Evolutionary conservation across 1,140 invertebrate genomes (phyloP), one percentile per base, ranked within the genome.

Genomic region (Drosophila eugracilis): DNA sequence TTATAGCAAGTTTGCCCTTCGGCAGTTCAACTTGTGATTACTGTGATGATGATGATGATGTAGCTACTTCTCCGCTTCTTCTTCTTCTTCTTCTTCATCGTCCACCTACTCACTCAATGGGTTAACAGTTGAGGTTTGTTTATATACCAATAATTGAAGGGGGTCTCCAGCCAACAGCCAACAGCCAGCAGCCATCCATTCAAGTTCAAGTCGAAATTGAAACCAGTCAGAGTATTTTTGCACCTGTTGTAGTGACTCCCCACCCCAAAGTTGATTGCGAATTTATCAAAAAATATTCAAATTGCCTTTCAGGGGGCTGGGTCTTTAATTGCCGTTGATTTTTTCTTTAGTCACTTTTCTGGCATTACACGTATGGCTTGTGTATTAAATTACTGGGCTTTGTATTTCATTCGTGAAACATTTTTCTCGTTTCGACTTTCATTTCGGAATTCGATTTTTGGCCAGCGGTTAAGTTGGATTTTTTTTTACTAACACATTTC

Each of bases 1-100:
- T 83, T 66, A 78, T 84, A 62, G 79, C 75, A 83, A 83, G 70
- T 78, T 71, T 70, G 79, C 75, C 79, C 79, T 83, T 84, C 69
- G 75, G 53, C 75, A 66, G 63, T 52, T 67, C 45, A 52, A 65
- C 44, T 30, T 47, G 36, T 32, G 59, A 63, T 39, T 12, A 26
- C 15, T 37, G 42, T 42, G 57, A 32, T 34, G 60, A 52, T 42
- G 57, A 32, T 34, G 60, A 67, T 69, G 65, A 69, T 50, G 62
- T 53, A 67, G 65, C 60, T 28, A 48, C 28, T 34, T 52, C 28
- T 36, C 15, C 21, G 34, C 63, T 28, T 28, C 21, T 15, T 24
- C 45, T 32, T 10, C 30, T 28, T 26, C 34, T 24, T 24, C 41
- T 21, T 24, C 32, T 10, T 34, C 17, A n/a, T 41, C 15, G 44